phyloP scores from a whole-genome alignment of 2,797 vertebrate genomes.

The Falco cherrug region DNA sequence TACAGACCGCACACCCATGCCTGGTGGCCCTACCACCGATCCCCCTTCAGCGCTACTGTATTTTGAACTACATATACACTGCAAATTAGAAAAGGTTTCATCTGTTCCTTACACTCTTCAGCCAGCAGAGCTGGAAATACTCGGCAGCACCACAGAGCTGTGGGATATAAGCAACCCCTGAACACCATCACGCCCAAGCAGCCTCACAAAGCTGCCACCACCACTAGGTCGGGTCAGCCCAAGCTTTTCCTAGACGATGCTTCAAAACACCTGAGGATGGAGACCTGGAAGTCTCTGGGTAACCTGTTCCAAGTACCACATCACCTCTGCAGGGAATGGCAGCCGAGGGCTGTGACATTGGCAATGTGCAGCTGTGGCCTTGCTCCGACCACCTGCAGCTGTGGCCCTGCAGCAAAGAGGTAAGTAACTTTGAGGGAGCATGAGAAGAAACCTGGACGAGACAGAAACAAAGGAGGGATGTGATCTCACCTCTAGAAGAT shows the following conservation, averaged over 20 bases:
- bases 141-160: background rate
- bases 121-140: background rate
- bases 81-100: background rate
- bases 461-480: too few relatives aligned
- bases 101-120: background rate
- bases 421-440: too few relatives aligned
- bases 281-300: background rate
- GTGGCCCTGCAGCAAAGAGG: too few relatives aligned
- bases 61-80: background rate
- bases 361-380: too few relatives aligned
- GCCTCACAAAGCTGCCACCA: background rate
- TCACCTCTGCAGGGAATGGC: too few relatives aligned
- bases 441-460: too few relatives aligned
- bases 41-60: background rate
- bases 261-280: background rate
- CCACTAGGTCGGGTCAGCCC: background rate
- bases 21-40: background rate
- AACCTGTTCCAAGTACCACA: background rate
- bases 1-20: background rate
- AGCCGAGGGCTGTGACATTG: too few relatives aligned
- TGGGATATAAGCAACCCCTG: background rate
- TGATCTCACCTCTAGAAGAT: too few relatives aligned
- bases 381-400: too few relatives aligned
- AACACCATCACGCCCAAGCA: background rate
- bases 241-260: background rate